Conservation (phyloP, 1,140 invertebrate species). For the Bombus superbus region DNA sequence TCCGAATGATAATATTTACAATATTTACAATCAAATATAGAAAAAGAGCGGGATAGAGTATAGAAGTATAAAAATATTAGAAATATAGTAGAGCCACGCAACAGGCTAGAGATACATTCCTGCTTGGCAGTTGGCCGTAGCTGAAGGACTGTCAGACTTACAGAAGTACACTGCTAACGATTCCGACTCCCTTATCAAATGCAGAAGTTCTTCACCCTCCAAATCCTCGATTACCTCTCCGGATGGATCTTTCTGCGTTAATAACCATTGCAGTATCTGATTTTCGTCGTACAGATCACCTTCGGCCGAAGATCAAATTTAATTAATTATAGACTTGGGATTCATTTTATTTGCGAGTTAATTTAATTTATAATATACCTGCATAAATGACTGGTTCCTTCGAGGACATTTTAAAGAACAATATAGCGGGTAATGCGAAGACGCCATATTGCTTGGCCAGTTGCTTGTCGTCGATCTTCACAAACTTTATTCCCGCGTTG, state of each 20-base stretch:
- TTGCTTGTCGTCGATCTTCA: slow-evolving; percentile 94
- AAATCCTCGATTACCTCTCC: slow-evolving; percentile 95
- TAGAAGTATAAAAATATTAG: slow-evolving; percentile 12
- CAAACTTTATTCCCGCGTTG: slow-evolving; percentile 95
- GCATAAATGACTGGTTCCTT: slow-evolving; percentile 97
- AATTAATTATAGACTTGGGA: neutral
- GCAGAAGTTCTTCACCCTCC: slow-evolving; percentile 91
- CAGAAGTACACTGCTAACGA: slow-evolving; percentile 96
- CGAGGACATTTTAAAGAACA: slow-evolving; percentile 94
- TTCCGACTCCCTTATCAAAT: slow-evolving; percentile 91
- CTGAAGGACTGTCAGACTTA: slow-evolving; percentile 84
- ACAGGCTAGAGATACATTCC: slow-evolving; percentile 70
- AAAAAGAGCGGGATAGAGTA: neutral
- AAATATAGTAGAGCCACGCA: slow-evolving; percentile 31
- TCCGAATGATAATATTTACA: neutral
- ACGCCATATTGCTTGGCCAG: slow-evolving; percentile 94
- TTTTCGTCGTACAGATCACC: slow-evolving; percentile 95
- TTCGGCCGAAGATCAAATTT: slow-evolving; percentile 72
- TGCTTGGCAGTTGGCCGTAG: slow-evolving; percentile 57
- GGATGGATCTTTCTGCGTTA: slow-evolving; percentile 95
- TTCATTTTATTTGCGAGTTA: neutral
- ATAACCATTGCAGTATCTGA: slow-evolving; percentile 93
- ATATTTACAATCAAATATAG: neutral
- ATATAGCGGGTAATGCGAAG: slow-evolving; percentile 93
- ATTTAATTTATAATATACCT: slow-evolving; percentile 82